phyloP scores from a whole-genome alignment of 2,888 invertebrate species.

The Netelia melanura region DNA sequence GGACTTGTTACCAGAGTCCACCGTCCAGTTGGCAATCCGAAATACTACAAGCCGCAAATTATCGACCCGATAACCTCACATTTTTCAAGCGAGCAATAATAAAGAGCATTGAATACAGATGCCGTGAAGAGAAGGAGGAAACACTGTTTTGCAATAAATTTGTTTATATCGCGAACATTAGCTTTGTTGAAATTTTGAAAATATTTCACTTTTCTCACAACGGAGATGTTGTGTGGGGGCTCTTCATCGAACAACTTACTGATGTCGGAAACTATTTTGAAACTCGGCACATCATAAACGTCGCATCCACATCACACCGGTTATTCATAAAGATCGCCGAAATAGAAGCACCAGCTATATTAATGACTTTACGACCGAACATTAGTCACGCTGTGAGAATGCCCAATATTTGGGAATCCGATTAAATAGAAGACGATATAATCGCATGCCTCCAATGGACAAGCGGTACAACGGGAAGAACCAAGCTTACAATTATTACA shows the following conservation, averaged over 20 bases:
- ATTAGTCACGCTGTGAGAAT: no score
- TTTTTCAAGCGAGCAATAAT: conserved; percentile 26
- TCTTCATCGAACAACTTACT: conserved; percentile 12
- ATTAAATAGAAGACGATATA: no score
- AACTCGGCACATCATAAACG: conserved; percentile 18
- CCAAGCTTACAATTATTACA: no score
- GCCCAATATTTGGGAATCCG: no score
- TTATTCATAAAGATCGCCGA: conserved; percentile 17
- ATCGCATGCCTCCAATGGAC: no score
- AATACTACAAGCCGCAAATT: conserved; percentile 13
- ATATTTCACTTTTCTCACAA: conserved; percentile 14
- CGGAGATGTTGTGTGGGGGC: background rate
- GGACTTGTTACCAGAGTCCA: background rate
- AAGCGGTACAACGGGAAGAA: no score
- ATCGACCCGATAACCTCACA: conserved; percentile 5
- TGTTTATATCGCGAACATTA: conserved; percentile 8
- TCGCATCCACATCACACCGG: conserved; percentile 12
- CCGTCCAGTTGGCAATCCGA: conserved; percentile 21
- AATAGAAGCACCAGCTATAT: conserved; percentile 10
- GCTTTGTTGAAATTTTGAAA: conserved; percentile 26
- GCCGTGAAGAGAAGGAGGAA: conserved; percentile 8
- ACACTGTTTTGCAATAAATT: conserved; percentile 20
- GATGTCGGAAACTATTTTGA: background rate
- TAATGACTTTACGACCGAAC: background rate
- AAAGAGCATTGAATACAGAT: conserved; percentile 24